Conservation (phyloP, 2,113 vertebrate genomes). For the Scophthalmus maximus region DNA sequence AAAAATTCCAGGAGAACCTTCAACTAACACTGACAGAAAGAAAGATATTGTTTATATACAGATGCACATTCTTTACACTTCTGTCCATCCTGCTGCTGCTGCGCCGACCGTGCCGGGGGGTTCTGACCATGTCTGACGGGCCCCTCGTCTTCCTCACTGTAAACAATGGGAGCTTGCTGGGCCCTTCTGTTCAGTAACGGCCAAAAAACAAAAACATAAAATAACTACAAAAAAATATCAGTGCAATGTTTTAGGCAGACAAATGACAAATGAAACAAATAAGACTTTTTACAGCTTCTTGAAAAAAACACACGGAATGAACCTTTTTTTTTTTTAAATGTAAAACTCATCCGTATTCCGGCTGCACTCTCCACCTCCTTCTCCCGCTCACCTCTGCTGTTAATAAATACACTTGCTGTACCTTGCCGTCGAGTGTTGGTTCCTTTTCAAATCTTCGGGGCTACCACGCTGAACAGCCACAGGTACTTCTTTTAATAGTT, state of each 20-base stretch:
- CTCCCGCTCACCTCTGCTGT: slow-evolving; percentile 23
- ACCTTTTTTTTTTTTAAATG: slow-evolving; percentile 38
- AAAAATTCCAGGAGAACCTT: slow-evolving; percentile 83
- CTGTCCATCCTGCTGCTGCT: slow-evolving; percentile 78
- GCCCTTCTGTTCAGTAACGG: slow-evolving; percentile 78
- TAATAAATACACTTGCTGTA: slow-evolving; percentile 74
- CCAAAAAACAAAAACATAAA: slow-evolving; percentile 65
- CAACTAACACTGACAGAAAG: slow-evolving; percentile 86
- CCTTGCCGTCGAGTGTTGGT: no score
- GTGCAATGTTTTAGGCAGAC: slow-evolving; percentile 87
- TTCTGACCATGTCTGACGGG: slow-evolving; percentile 62
- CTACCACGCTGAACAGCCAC: slow-evolving; percentile 29
- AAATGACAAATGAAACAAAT: slow-evolving; percentile 60
- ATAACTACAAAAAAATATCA: slow-evolving; percentile 80
- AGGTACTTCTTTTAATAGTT: slow-evolving; percentile 22
- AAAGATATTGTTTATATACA: slow-evolving; percentile 90
- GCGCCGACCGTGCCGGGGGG: slow-evolving; percentile 70
- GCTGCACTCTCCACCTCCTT: background rate
- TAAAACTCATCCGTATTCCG: slow-evolving; percentile 51
- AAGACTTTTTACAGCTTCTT: slow-evolving; percentile 65
- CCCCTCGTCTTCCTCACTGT: slow-evolving; percentile 81
- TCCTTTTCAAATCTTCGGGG: slow-evolving; percentile 3
- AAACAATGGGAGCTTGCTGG: slow-evolving; percentile 84
- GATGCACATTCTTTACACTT: slow-evolving; percentile 94
- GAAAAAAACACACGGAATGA: slow-evolving; percentile 66